These are phyloP conservation scores for Plecturocebus donacophilus DNA, from an alignment of 2,113 vertebrate genomes.

Conservation along the genomic window DNA sequence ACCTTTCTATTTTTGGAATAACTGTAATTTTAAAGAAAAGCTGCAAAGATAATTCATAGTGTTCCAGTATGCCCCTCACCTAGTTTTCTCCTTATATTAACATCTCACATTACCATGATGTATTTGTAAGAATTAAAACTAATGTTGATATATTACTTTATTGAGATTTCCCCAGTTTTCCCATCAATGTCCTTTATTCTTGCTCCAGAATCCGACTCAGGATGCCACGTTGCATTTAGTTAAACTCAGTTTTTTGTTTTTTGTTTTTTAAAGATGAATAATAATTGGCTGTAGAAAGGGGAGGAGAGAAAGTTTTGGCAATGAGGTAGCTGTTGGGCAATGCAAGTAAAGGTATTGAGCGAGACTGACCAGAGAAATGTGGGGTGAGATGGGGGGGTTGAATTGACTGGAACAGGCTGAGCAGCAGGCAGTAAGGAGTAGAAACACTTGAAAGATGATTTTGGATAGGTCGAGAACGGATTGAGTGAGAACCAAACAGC, in stretches of 20 bases:
- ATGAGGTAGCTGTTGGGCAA: not conserved
- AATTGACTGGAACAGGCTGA: not conserved
- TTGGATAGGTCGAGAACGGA: no score
- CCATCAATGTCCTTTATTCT: not conserved
- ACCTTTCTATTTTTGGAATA: not conserved
- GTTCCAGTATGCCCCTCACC: not conserved
- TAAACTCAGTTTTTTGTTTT: not conserved
- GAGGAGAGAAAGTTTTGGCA: not conserved
- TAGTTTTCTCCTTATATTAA: not conserved
- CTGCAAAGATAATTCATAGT: not conserved
- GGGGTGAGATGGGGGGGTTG: fast-evolving
- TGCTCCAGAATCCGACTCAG: not conserved
- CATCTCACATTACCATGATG: not conserved
- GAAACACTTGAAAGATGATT: not conserved
- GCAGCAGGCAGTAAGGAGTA: not conserved
- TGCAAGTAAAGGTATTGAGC: not conserved
- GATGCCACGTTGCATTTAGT: not conserved
- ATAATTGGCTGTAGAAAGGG: not conserved
- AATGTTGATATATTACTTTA: not conserved
- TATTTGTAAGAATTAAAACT: not conserved
- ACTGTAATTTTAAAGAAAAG: constrained; percentile 9
- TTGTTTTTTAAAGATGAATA: not conserved
- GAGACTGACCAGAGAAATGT: not conserved
- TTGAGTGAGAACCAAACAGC: not conserved
- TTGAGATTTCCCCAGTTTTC: not conserved